These are phyloP conservation scores for Hylyphantes graminicola DNA, from an alignment of 1,140 invertebrate genomes.

Conservation along the genomic window DNA sequence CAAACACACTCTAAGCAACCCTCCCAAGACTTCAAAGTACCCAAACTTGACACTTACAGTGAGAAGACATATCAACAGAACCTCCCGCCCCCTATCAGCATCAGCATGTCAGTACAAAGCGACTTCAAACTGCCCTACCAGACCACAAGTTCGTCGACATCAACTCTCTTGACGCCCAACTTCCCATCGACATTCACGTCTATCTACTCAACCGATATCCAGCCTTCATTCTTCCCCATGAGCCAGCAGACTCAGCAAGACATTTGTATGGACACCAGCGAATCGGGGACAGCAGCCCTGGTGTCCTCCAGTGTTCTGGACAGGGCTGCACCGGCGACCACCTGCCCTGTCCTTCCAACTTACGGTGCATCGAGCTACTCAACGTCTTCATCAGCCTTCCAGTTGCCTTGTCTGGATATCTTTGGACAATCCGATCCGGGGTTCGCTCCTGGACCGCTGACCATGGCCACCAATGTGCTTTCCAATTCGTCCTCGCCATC, in stretches of 20 bases:
- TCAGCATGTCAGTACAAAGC: background rate
- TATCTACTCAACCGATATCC: slow-evolving; percentile 4
- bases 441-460: slow-evolving; percentile 27
- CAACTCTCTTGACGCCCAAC: background rate
- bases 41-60: slow-evolving; percentile 2
- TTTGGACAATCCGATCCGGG: slow-evolving; percentile 4
- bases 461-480: slow-evolving; percentile 30
- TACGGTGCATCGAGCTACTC: slow-evolving; percentile 7
- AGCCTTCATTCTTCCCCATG: slow-evolving; percentile 21
- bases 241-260: background rate
- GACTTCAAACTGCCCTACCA: slow-evolving; percentile 25
- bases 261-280: slow-evolving; percentile 28
- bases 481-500: slow-evolving; percentile 41
- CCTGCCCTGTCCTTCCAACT: background rate
- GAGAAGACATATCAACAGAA: slow-evolving; percentile 11
- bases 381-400: slow-evolving; percentile 10
- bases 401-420: slow-evolving; percentile 21
- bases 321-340: slow-evolving; percentile 3
- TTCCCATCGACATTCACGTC: slow-evolving; percentile 8
- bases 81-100: slow-evolving; percentile 12
- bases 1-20: background rate
- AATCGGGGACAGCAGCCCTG: slow-evolving; percentile 34
- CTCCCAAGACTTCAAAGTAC: slow-evolving; percentile 17
- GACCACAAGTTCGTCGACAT: background rate
- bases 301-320: slow-evolving; percentile 41